Percentiles rank a stretch among this genome's conserved stretches.
phyloP scores from a whole-genome alignment of 2,888 invertebrate species.

The Charanyca ferruginea region DNA sequence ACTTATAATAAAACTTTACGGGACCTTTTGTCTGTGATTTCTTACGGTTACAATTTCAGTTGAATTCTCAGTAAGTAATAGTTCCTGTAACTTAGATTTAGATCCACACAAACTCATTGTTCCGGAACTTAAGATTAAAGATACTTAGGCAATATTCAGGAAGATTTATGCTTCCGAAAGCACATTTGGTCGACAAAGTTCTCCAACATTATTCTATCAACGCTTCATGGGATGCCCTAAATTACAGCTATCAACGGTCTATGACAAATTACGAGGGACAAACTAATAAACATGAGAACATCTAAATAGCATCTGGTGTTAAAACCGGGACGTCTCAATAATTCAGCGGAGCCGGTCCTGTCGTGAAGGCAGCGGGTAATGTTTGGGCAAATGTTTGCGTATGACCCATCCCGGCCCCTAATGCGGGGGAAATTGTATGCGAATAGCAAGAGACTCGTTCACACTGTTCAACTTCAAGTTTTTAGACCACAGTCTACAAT shows the following conservation, averaged over 20 bases:
- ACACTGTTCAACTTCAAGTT: constrained; percentile 28
- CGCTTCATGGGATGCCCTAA: constrained; percentile 71
- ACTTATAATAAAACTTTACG: constrained; percentile 60
- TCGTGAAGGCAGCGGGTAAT: constrained; percentile 68
- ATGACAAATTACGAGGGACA: constrained; percentile 84
- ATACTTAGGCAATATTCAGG: constrained; percentile 31
- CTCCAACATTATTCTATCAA: constrained; percentile 71
- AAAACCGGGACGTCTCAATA: constrained; percentile 80
- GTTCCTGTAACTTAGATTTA: constrained; percentile 17
- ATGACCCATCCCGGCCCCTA: constrained; percentile 64
- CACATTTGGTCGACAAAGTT: constrained; percentile 65
- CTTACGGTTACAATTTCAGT: constrained; percentile 38
- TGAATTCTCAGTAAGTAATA: constrained; percentile 24
- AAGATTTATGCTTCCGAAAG: constrained; percentile 57
- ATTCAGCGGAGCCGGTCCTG: constrained; percentile 68
- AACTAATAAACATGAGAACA: constrained; percentile 79
- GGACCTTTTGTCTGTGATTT: constrained; percentile 46
- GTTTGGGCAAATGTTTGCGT: constrained; percentile 79
- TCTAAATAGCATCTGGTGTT: constrained; percentile 82
- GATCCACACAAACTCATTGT: constrained; percentile 20
- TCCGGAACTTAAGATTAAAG: constrained; percentile 18
- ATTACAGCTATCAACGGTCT: constrained; percentile 82
- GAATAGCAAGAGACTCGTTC: constrained; percentile 50
- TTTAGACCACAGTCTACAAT: constrained; percentile 33
- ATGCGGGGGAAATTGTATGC: constrained; percentile 60